phyloP scores from a whole-genome alignment of 2,888 invertebrate genomes.

The Aphodius granarius region DNA sequence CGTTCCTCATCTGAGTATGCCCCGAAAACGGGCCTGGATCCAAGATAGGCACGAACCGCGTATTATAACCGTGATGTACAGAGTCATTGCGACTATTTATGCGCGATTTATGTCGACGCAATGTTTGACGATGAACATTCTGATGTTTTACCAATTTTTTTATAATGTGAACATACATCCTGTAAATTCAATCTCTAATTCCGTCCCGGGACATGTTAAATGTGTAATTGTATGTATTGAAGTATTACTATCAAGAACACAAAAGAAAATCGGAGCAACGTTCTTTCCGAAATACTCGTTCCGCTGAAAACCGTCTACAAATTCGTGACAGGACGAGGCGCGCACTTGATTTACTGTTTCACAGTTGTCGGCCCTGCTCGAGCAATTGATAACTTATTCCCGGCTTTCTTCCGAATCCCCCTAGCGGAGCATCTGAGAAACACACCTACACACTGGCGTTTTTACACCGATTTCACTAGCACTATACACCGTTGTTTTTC shows the following conservation, averaged over 20 bases:
- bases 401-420: conserved; percentile 17
- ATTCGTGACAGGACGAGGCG: conserved; percentile 1
- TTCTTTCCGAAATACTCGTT: neutral
- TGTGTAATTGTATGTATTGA: neutral
- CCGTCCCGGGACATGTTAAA: neutral
- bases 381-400: conserved; percentile 51
- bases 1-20: conserved; percentile 49
- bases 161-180: neutral
- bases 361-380: conserved; percentile 45
- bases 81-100: conserved; percentile 13
- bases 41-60: conserved; percentile 54
- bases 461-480: neutral
- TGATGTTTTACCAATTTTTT: conserved; percentile 27
- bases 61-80: conserved; percentile 51
- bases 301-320: neutral
- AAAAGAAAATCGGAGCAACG: neutral
- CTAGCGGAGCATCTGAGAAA: neutral
- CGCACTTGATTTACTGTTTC: conserved; percentile 49
- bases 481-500: neutral
- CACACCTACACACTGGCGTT: neutral
- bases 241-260: neutral
- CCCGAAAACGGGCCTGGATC: conserved; percentile 47
- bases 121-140: neutral
- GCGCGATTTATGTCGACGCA: neutral
- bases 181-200: no score